phyloP scores from a whole-genome alignment of 2,113 vertebrate genomes.

The Scatophagus argus region DNA sequence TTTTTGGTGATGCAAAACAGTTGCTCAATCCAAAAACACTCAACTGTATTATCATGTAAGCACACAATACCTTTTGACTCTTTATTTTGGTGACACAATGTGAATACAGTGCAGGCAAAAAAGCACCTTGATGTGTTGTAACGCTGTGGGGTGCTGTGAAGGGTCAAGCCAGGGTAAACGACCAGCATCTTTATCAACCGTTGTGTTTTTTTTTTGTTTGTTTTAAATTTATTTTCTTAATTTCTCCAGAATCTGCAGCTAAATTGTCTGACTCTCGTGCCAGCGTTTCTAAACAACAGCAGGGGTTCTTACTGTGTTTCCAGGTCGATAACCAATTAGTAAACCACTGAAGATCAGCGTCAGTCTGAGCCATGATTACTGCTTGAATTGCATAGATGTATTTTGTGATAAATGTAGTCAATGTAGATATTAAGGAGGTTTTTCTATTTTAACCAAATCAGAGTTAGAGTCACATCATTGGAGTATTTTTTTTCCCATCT shows the following conservation, averaged over 20 bases:
- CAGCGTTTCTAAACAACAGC: conserved; percentile 57
- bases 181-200: conserved; percentile 63
- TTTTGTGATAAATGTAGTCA: conserved; percentile 57
- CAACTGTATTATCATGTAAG: conserved; percentile 37
- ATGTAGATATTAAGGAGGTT: conserved; percentile 8
- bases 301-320: conserved; percentile 63
- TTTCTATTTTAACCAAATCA: conserved; percentile 49
- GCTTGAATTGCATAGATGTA: conserved; percentile 54
- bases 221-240: too few species aligned
- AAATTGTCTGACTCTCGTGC: conserved; percentile 57
- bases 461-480: conserved; percentile 21
- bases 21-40: conserved; percentile 45
- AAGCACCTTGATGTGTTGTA: conserved; percentile 60
- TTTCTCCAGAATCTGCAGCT: conserved; percentile 48
- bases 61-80: conserved; percentile 52
- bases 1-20: conserved; percentile 44
- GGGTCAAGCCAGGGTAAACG: conserved; percentile 76
- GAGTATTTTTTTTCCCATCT: conserved; percentile 27
- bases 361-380: conserved; percentile 42
- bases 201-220: background rate
- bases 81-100: conserved; percentile 73
- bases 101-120: conserved; percentile 65
- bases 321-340: conserved; percentile 36
- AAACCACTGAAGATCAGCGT: conserved; percentile 15
- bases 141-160: conserved; percentile 65